Evolutionary conservation across 2,797 vertebrate genomes (phyloP).

Genomic region (Pantherophis alleghaniensis): DNA sequence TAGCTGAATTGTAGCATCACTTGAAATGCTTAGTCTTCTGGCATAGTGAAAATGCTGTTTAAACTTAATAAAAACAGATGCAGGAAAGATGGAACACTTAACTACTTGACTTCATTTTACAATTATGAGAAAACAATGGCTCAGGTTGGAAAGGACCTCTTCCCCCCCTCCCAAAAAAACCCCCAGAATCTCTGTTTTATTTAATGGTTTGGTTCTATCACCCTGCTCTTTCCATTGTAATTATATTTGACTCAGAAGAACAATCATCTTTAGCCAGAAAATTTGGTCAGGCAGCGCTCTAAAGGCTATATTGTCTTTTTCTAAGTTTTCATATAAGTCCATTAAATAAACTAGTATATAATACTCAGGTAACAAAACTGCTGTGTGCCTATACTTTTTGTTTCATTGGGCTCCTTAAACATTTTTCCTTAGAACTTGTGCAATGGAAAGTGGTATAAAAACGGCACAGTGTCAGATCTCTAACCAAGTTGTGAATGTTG

Average conservation of each 20-base stretch:
- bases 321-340: neutral
- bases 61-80: neutral
- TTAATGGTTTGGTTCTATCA: neutral
- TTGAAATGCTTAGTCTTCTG: neutral
- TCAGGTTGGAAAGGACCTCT: neutral
- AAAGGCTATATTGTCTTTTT: neutral
- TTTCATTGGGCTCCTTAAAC: neutral
- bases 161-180: rapidly evolving
- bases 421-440: neutral
- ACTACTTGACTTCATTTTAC: neutral
- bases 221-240: neutral
- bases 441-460: neutral
- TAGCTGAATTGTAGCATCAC: neutral
- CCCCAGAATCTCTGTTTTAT: neutral
- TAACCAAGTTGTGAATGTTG: neutral
- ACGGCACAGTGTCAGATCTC: neutral
- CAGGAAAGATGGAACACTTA: neutral
- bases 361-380: neutral
- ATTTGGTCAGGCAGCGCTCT: neutral
- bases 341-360: neutral
- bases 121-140: neutral
- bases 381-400: neutral
- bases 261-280: neutral
- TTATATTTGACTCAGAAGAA: neutral
- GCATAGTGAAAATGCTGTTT: neutral